phyloP scores from a whole-genome alignment of 2,888 invertebrate genomes.

The Pristionchus fissidentatus region DNA sequence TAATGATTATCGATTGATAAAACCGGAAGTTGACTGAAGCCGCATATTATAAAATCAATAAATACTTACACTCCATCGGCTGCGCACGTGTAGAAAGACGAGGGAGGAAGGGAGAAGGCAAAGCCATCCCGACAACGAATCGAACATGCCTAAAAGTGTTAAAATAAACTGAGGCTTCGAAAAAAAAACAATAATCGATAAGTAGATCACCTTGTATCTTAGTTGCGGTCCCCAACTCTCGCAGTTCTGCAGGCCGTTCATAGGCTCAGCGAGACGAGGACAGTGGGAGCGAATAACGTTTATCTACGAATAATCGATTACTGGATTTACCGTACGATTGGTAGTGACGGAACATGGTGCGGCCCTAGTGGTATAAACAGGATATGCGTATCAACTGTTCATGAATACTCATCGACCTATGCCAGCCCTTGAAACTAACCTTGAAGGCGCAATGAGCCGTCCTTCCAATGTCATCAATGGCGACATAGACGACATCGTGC shows the following conservation, averaged over 20 bases:
- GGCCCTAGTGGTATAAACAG: no score
- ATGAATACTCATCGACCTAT: no score
- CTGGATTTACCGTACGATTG: no score
- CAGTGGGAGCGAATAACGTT: conserved; percentile 87
- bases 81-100: conserved; percentile 97
- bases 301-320: no score
- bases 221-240: conserved; percentile 97
- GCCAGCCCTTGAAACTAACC: no score
- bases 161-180: neutral
- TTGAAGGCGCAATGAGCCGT: conserved; percentile 73
- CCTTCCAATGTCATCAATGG: conserved; percentile 71
- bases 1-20: no score
- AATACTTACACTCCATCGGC: conserved; percentile 93
- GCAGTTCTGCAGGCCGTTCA: conserved; percentile 91
- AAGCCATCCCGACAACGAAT: conserved; percentile 78
- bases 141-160: conserved; percentile 86
- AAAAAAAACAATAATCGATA: neutral
- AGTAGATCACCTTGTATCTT: conserved; percentile 60
- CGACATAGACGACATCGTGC: conserved; percentile 70
- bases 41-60: neutral
- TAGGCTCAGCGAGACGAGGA: conserved; percentile 88
- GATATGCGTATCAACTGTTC: no score
- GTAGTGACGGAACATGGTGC: no score
- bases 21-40: no score
- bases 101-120: conserved; percentile 90